A percentile compares a stretch with the other conserved stretches of the same genome.
Conservation (phyloP, 2,888 invertebrate species). For the Oxyscelio sp. region DNA sequence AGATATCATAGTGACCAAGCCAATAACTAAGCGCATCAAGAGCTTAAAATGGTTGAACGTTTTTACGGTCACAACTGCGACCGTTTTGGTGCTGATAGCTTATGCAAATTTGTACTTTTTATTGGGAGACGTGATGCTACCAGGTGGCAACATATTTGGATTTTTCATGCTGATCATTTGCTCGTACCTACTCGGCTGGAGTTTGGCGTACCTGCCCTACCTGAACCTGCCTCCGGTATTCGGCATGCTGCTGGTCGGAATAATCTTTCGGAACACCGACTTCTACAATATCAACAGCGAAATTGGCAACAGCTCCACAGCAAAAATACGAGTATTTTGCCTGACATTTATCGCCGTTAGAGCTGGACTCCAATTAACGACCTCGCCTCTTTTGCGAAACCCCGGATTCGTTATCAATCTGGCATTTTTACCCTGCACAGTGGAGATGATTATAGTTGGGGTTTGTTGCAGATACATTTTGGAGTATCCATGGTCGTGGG, state of each 20-base stretch:
- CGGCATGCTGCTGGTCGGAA: slow-evolving; percentile 91
- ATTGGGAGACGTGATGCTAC: slow-evolving; percentile 81
- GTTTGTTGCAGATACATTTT: slow-evolving; percentile 80
- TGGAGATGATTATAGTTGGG: slow-evolving; percentile 80
- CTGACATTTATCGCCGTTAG: slow-evolving; percentile 84
- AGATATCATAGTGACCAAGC: slow-evolving; percentile 77
- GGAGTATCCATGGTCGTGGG: slow-evolving; percentile 84
- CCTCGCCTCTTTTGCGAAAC: slow-evolving; percentile 80
- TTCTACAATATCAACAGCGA: slow-evolving; percentile 82
- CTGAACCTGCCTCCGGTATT: slow-evolving; percentile 90
- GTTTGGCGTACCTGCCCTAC: slow-evolving; percentile 81
- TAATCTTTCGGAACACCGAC: slow-evolving; percentile 81
- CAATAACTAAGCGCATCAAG: slow-evolving; percentile 69
- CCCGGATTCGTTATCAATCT: slow-evolving; percentile 80
- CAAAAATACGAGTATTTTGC: slow-evolving; percentile 84
- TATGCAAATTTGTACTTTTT: slow-evolving; percentile 81
- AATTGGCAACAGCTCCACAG: slow-evolving; percentile 76
- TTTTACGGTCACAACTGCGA: slow-evolving; percentile 79
- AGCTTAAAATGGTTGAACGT: slow-evolving; percentile 80
- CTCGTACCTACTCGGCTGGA: slow-evolving; percentile 83
- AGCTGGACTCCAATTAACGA: slow-evolving; percentile 85
- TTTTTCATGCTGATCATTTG: slow-evolving; percentile 80
- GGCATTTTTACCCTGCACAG: slow-evolving; percentile 83
- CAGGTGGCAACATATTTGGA: slow-evolving; percentile 81
- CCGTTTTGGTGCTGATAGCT: slow-evolving; percentile 65